phyloP scores from a whole-genome alignment of 2,113 vertebrate genomes.

The Charina bottae region DNA sequence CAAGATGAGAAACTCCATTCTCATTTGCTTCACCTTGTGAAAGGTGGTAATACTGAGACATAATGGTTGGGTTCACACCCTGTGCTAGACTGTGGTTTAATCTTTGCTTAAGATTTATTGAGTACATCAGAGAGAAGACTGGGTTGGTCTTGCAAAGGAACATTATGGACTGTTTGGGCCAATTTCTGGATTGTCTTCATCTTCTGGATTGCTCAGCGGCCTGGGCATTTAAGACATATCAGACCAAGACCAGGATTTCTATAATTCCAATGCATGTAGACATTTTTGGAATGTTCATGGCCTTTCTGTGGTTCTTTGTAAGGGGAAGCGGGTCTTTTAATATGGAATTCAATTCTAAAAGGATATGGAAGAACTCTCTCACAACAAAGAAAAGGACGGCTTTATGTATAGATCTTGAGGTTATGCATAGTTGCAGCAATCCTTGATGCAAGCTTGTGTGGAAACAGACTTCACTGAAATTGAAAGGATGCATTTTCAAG shows the following conservation, averaged over 20 bases:
- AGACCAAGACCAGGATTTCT: background rate
- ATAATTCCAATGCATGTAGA: background rate
- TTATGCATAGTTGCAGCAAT: background rate
- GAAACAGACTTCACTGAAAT: background rate
- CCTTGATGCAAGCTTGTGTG: background rate
- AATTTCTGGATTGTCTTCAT: background rate
- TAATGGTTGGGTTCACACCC: background rate
- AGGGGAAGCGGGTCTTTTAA: background rate
- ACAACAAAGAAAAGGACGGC: background rate
- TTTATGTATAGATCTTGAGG: background rate
- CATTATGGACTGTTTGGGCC: background rate
- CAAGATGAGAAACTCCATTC: conserved; percentile 67
- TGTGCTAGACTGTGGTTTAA: background rate
- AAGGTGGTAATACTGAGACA: conserved; percentile 68
- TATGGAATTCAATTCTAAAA: background rate
- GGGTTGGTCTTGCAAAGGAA: background rate
- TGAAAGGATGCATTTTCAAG: background rate
- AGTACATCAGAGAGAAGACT: background rate
- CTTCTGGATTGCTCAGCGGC: background rate
- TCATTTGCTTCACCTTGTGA: conserved; percentile 46
- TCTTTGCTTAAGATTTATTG: background rate
- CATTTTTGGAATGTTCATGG: background rate
- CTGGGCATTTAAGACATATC: background rate
- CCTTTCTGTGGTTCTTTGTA: background rate
- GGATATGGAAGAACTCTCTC: background rate